Evolutionary conservation across 92 coral and sea anemone species (phyloP), one percentile per base, ranked within the genome.

Genomic region (Umimayanthus kanabou): DNA sequence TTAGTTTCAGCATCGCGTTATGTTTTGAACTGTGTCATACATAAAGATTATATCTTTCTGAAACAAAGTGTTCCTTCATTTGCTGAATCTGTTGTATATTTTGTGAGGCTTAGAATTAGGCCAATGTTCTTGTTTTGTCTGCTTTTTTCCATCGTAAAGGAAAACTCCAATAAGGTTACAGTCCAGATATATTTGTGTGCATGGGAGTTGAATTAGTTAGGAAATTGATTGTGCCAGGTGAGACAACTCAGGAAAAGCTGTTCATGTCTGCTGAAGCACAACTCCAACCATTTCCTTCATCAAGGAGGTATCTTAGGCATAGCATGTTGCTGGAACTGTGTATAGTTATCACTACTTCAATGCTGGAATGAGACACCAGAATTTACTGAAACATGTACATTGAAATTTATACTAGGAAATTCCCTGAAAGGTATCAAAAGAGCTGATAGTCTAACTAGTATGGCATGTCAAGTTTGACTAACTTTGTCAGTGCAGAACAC

Each of bases 181-280:
- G 49, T 75, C 22, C 40, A 43, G 79, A 75, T 73, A 39, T 73
- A 5, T n/a, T 33, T 57, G 73, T 58, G 82, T 53, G 13, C 13
- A 53, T 53, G 39, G 37, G 71, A 83, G 76, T n/a, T 67, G 43
- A 29, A 20, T 13, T 67, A 53, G 58, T 15, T 13, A 22, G 79
- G 45, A 47, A 50, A 33, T 28, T 25, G 11, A 8, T 20, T 50
- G 20, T 28, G 25, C 58, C 85, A 80, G 72, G 42, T 65, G 76
- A 70, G 87, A 43, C 6, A 39, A 79, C 20, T 53, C 58, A 13
- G 18, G 30, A 69, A 70, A 50, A 28, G 26, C 22, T 25, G 43
- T 70, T 83, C 66, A 45, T 83, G 87, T 61, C 20, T 83, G 87
- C 65, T 83, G 78, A 83, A 83, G 76, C 87, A 70, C 84, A 80